These are phyloP conservation scores for Odontophorus gujanensis DNA, from an alignment of 2,113 vertebrate species.

Conservation along the genomic window DNA sequence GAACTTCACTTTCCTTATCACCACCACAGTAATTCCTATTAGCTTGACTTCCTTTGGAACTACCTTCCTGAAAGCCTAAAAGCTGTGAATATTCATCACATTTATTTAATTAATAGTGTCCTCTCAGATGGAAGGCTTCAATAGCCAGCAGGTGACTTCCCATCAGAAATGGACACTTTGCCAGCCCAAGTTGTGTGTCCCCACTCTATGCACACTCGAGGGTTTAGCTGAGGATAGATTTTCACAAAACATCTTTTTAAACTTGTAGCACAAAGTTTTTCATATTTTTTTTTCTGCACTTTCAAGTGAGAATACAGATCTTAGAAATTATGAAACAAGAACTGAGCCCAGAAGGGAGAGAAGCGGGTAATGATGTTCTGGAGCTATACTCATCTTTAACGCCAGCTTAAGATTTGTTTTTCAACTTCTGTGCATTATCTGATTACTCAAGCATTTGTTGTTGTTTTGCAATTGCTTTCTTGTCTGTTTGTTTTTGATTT, in stretches of 20 bases:
- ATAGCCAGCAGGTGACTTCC: not conserved
- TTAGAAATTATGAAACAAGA: not conserved
- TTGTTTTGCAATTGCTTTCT: not conserved
- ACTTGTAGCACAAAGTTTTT: not conserved
- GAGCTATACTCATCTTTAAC: not conserved
- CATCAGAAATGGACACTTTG: not conserved
- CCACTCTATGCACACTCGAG: rapidly evolving
- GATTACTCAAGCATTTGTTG: not conserved
- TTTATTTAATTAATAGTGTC: not conserved
- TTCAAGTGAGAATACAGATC: not conserved
- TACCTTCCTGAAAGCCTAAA: not conserved
- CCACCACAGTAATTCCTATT: not conserved
- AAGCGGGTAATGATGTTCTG: not conserved
- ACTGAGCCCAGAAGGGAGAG: not conserved
- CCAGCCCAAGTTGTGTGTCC: not conserved
- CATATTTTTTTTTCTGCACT: not conserved
- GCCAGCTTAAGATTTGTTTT: not conserved
- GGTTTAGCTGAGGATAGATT: not conserved
- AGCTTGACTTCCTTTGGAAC: not conserved
- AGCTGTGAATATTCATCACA: not conserved
- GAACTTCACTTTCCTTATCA: not conserved
- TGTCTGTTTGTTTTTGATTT: not conserved
- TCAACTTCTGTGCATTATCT: not conserved
- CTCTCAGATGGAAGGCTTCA: not conserved
- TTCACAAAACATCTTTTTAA: not conserved